These are phyloP conservation scores for Acleris literana DNA, from an alignment of 2,888 invertebrate species.

Conservation along the genomic window DNA sequence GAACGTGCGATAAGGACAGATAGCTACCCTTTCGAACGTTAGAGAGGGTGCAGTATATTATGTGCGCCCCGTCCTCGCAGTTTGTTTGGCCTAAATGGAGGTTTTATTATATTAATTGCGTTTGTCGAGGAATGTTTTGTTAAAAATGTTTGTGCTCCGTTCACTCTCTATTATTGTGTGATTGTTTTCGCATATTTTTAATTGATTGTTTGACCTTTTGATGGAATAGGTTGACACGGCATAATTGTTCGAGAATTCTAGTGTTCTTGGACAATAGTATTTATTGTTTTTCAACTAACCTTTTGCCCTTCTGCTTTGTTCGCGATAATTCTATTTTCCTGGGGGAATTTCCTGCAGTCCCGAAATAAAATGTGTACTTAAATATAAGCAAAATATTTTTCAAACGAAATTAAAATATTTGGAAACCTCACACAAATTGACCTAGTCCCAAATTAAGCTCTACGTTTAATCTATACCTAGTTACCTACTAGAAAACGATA, in stretches of 20 bases:
- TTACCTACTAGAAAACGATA: too few relatives aligned
- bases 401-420: too few relatives aligned
- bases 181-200: constrained; percentile 31
- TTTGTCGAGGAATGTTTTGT: constrained; percentile 56
- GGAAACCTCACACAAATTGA: too few relatives aligned
- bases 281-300: neutral
- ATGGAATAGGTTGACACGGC: constrained; percentile 12
- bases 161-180: constrained; percentile 32
- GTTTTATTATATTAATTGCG: constrained; percentile 69
- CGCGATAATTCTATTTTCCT: too few relatives aligned
- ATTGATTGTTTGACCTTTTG: constrained; percentile 34
- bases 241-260: constrained; percentile 18
- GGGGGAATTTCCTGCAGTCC: too few relatives aligned
- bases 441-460: too few relatives aligned
- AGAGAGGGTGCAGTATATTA: constrained; percentile 58
- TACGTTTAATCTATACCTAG: too few relatives aligned
- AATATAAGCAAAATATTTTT: too few relatives aligned
- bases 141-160: constrained; percentile 40
- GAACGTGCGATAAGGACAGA: constrained; percentile 67
- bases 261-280: constrained; percentile 12
- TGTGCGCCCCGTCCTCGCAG: constrained; percentile 50
- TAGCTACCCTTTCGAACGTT: constrained; percentile 45
- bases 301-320: neutral
- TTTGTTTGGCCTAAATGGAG: constrained; percentile 66
- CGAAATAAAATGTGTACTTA: too few relatives aligned